Conservation (phyloP, 2,797 vertebrate species). For the Kryptopterus vitreolus region DNA sequence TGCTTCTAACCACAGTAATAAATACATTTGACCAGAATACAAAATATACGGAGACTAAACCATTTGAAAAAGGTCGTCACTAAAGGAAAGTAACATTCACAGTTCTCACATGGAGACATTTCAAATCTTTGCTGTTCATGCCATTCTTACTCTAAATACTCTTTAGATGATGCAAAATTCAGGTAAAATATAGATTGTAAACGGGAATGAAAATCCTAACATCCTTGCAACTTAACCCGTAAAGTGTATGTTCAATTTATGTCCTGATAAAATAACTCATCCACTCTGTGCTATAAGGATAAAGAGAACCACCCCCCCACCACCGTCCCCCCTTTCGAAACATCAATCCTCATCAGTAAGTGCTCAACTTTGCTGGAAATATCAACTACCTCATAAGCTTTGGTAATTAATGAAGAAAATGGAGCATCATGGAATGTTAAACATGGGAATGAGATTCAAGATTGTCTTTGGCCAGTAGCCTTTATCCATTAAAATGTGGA, state of each 20-base stretch:
- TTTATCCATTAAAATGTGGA: not conserved
- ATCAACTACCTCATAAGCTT: constrained; percentile 1
- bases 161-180: not conserved
- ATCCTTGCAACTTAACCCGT: not conserved
- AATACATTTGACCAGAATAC: constrained; percentile 12
- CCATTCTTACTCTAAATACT: not conserved
- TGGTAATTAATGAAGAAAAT: not conserved
- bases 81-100: constrained; percentile 24
- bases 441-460: not conserved
- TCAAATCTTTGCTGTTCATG: not conserved
- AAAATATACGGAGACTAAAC: constrained; percentile 25
- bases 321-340: not conserved
- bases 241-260: not conserved
- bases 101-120: not conserved
- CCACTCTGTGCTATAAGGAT: not conserved
- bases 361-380: constrained; percentile 1
- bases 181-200: not conserved
- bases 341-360: not conserved
- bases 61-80: not conserved
- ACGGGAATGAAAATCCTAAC: not conserved
- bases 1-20: constrained; percentile 17
- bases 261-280: not conserved
- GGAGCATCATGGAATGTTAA: constrained; percentile 18
- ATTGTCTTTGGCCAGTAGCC: not conserved
- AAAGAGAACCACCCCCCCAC: not conserved